phyloP scores from a whole-genome alignment of 92 coral and sea anemone genomes.

The Phenganax stokvisi region DNA sequence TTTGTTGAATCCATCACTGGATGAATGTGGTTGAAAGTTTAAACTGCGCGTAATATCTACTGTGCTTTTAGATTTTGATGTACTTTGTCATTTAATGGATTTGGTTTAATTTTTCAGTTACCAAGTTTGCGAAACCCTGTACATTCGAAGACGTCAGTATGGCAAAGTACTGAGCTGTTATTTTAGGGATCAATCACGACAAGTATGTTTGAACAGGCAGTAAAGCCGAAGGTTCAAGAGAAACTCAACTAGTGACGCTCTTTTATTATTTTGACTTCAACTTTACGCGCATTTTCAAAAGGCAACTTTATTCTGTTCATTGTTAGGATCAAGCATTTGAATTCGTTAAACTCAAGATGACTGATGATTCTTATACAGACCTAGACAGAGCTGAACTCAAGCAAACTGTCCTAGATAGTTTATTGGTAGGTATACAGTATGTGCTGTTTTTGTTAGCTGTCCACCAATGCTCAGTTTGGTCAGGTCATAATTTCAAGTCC shows the following conservation, averaged over 20 bases:
- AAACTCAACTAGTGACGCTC: too few relatives aligned
- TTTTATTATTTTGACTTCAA: too few relatives aligned
- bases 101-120: conserved; percentile 49
- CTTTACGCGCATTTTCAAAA: not conserved
- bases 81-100: not conserved
- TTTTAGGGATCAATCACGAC: conserved; percentile 75
- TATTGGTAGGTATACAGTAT: conserved; percentile 54
- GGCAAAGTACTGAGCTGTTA: conserved; percentile 82
- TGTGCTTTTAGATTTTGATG: too few relatives aligned
- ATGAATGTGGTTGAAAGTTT: too few relatives aligned
- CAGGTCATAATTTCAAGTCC: too few relatives aligned
- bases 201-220: conserved; percentile 48
- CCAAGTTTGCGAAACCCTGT: conserved; percentile 92
- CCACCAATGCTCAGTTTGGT: too few relatives aligned
- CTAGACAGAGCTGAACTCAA: conserved; percentile 91
- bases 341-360: conserved; percentile 79
- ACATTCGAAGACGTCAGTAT: conserved; percentile 80
- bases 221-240: too few relatives aligned
- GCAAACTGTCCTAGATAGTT: conserved; percentile 69
- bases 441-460: not conserved
- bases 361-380: conserved; percentile 84
- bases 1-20: too few relatives aligned
- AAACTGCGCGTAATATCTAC: too few relatives aligned
- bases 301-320: not conserved
- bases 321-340: conserved; percentile 76